Evolutionary conservation across 2,113 vertebrate species (phyloP), one percentile per base, ranked within the genome.

Genomic region (Nerophis lumbriciformis): DNA sequence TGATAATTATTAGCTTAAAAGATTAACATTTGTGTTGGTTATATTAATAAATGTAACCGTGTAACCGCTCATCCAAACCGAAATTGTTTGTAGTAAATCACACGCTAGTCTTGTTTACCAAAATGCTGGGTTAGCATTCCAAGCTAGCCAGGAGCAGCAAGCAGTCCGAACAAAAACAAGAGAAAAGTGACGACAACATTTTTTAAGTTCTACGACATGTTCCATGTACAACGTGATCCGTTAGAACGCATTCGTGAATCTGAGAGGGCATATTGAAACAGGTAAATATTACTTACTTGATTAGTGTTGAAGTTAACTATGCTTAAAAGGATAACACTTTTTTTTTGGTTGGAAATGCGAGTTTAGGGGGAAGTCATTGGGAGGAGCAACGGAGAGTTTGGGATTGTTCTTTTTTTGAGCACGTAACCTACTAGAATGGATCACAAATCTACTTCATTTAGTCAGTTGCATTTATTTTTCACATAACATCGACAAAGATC

Each of bases 81-180:
- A 37, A 13, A 0, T 11, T 8, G 2, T 9, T 21, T 52, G n/a
- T 5, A 3, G 8, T 13, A 16, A 8, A 50, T 37, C 0, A 37
- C 11, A 55, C 14, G 13, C 11, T 55, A 6, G 7, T 47, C 2
- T 9, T 47, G 59, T 76, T 71, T 51, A n/a, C 37, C 13, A 54
- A 19, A 63, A 48, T 66, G 77, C 75, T 78, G 83, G 67, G 81
- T 77, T 81, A 82, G 72, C 52, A 69, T 61, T 87, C 68, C 76
- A 28, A 45, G 63, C 59, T 75, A 81, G 82, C 79, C 61, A 61
- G 65, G 42, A 69, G 39, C 10, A 45, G 42, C 42, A 45, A 45
- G 68, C 48, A 68, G 68, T 48, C 45, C 16, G 53, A 79, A 77
- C 69, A 75, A 69, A 69, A 77, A 68, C 55, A 54, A 65, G 35